These are phyloP conservation scores for Nycticorax nycticorax DNA, from an alignment of 2,113 vertebrate species.

Conservation along the genomic window DNA sequence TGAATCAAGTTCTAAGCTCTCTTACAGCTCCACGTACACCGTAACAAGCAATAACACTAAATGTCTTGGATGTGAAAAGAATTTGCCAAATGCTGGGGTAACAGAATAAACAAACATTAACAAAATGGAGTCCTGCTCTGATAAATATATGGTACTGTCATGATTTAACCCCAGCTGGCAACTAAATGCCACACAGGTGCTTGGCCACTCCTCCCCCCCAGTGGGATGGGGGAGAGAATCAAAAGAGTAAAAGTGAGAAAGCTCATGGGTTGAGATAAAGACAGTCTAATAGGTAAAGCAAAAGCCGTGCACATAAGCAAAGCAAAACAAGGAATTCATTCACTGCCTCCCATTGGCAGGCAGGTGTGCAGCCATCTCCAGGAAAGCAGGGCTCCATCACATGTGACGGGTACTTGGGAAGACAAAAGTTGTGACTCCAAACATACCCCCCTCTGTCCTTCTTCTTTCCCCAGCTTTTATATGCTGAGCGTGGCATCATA, in stretches of 20 bases:
- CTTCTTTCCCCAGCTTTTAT: not conserved
- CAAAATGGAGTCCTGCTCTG: constrained; percentile 12
- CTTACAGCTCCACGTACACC: not conserved
- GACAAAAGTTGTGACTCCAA: not conserved
- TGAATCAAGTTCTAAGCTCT: not conserved
- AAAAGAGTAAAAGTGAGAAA: not conserved
- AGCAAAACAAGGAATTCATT: not conserved
- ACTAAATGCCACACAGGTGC: not conserved
- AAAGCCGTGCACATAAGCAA: not conserved
- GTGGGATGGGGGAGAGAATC: not conserved
- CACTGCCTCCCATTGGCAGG: not conserved
- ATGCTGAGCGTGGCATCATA: not conserved
- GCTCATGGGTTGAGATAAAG: not conserved
- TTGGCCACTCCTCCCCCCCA: not conserved
- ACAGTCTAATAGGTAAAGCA: not conserved
- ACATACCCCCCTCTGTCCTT: no score
- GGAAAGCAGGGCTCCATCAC: not conserved
- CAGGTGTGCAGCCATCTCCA: not conserved
- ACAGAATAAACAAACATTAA: constrained; percentile 5
- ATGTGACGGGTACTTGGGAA: not conserved
- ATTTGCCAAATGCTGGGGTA: constrained; percentile 12
- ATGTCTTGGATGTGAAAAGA: not conserved
- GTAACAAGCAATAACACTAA: not conserved
- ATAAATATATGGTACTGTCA: not conserved
- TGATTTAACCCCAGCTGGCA: not conserved